Conservation (phyloP, 2,888 invertebrate genomes). For the Nomada goodeniana region DNA sequence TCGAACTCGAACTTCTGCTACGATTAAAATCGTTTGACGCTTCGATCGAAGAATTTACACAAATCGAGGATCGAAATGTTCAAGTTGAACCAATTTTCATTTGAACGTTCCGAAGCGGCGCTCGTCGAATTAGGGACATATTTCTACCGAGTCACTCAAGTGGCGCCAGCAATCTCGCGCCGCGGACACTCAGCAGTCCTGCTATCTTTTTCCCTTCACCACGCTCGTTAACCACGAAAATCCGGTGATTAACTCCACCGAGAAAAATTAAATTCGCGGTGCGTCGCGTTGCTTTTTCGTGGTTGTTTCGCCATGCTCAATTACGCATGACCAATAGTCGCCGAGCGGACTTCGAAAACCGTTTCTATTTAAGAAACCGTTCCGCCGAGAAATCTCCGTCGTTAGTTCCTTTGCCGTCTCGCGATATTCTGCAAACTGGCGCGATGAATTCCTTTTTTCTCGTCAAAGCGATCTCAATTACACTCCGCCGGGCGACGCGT, state of each 20-base stretch:
- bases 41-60: background rate
- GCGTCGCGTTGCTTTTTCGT: conserved; percentile 19
- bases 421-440: background rate
- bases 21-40: too few relatives aligned
- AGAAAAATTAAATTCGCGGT: conserved; percentile 53
- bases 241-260: conserved; percentile 26
- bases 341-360: background rate
- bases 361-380: background rate
- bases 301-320: conserved; percentile 45
- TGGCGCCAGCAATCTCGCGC: conserved; percentile 76
- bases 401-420: too few relatives aligned
- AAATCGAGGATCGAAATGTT: background rate
- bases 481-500: too few relatives aligned
- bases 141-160: conserved; percentile 77
- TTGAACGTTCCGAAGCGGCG: conserved; percentile 60
- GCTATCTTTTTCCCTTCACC: conserved; percentile 41
- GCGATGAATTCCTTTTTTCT: conserved; percentile 10
- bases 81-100: background rate
- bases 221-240: conserved; percentile 60
- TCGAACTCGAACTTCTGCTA: background rate
- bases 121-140: conserved; percentile 56
- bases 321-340: background rate
- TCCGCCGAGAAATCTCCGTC: background rate
- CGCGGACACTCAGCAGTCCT: conserved; percentile 33
- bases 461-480: conserved; percentile 26